These are phyloP conservation scores for Myotis findleyi DNA, from an alignment of 2,797 vertebrate genomes.

Conservation along the genomic window DNA sequence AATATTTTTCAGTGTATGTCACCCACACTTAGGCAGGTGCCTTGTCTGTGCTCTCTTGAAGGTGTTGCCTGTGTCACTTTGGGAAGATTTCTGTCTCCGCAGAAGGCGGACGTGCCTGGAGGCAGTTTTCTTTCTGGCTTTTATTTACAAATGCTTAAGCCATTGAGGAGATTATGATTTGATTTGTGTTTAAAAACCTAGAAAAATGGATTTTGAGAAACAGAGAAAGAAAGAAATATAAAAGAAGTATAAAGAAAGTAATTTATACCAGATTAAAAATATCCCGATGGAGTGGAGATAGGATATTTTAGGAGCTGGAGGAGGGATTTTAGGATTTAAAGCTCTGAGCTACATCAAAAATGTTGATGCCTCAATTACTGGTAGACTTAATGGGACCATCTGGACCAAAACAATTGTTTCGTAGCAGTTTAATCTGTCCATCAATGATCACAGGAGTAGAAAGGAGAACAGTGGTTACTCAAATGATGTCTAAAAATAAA, in stretches of 20 bases:
- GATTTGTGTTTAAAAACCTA: not conserved
- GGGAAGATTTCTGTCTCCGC: not conserved
- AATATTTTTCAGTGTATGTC: not conserved
- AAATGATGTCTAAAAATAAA: not conserved
- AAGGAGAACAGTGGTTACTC: not conserved
- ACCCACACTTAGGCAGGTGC: not conserved
- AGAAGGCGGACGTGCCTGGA: not conserved
- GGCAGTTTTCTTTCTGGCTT: not conserved
- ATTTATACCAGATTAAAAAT: not conserved
- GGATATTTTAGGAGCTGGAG: not conserved
- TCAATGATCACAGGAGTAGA: not conserved
- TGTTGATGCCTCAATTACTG: not conserved
- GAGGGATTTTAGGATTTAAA: not conserved
- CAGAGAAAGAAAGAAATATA: not conserved
- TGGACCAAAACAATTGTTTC: not conserved
- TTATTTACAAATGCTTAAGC: not conserved
- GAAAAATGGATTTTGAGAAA: not conserved
- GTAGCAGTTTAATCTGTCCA: not conserved
- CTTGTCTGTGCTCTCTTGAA: not conserved
- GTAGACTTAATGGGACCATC: not conserved
- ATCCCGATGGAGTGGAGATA: not conserved
- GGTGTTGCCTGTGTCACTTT: not conserved
- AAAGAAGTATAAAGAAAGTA: not conserved
- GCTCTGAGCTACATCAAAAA: not conserved
- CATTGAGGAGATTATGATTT: not conserved